Base-by-base conservation (phyloP, 1,140 invertebrate species). In the Drosophila obscura region DNA sequence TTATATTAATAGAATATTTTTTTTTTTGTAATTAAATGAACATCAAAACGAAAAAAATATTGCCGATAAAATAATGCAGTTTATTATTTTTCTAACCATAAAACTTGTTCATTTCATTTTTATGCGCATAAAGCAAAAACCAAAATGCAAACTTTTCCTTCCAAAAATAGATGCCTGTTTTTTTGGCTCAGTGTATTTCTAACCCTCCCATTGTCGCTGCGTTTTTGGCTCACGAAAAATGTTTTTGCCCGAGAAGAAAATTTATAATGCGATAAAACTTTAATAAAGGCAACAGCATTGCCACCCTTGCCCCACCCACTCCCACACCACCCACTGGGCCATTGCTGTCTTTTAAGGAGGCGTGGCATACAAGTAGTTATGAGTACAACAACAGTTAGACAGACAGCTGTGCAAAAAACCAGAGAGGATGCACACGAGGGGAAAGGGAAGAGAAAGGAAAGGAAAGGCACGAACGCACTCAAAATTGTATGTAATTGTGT, bases 181-280 rank as follows among this genome's bases (percentile, higher is more conserved):
- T 39, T 39, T n/a, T n/a, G n/a, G 13, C 35, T 39, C 35, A 39
- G 35, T 39, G 35, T 39, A 39, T 39, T 13, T 4, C 35, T 39
- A 13, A 39, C 35, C 35, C 35, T 13, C 11, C 4, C 35, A 11
- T 4, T 39, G 52, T 46, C 56, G 48, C 69, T 81, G 69, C 65
- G 82, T 85, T 81, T 84, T 87, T 75, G 82, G 81, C 82, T 81
- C 77, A 80, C 78, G 71, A 83, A 84, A 83, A 84, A 84, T 88
- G 74, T 88, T 87, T 82, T 52, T 35, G 71, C 78, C 56, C 64
- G 56, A 57, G 74, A 67, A 77, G 74, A 73, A 88, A 88, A 89
- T 88, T 89, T 83, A 83, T 88, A 88, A 88, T 88, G 83, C 84
- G 83, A 88, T 88, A 88, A 88, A 89, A 88, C 83, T 88, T 88